Evolutionary conservation across 2,113 vertebrate species (phyloP).

Genomic region (Carassius auratus): DNA sequence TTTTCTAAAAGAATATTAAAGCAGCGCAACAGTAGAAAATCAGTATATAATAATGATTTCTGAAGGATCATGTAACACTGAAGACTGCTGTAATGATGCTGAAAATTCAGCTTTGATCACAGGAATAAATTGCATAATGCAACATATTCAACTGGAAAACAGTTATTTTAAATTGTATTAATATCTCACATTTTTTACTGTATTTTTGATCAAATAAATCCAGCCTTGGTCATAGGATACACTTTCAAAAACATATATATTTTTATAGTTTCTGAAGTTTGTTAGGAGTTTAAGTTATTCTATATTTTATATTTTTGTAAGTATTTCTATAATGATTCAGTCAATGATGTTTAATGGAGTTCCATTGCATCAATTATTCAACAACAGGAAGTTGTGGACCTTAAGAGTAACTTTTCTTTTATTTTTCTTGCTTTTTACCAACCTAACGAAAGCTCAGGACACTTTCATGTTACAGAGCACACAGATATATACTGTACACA

Average conservation of each 20-base stretch:
- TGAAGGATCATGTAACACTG: background rate
- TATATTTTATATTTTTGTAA: no score
- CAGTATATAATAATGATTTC: background rate
- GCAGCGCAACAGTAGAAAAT: no score
- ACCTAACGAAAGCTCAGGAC: background rate
- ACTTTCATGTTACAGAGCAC: background rate
- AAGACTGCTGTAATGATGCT: background rate
- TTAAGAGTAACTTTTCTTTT: constrained; percentile 42
- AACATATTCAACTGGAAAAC: no score
- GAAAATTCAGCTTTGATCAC: background rate
- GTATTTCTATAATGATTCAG: background rate
- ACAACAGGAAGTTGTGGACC: constrained; percentile 40
- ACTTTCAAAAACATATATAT: no score
- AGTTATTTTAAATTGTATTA: no score
- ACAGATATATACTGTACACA: background rate
- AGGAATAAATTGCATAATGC: no score
- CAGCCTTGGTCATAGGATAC: no score
- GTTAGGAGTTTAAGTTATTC: no score
- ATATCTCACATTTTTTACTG: no score
- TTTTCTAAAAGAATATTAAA: no score
- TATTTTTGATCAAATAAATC: no score
- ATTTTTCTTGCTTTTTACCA: constrained; percentile 51
- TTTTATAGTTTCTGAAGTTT: no score
- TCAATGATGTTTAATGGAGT: background rate
- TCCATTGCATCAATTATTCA: constrained; percentile 63